These are phyloP conservation scores for Cebus imitator DNA, from an alignment of 2,113 vertebrate genomes.

Conservation along the genomic window DNA sequence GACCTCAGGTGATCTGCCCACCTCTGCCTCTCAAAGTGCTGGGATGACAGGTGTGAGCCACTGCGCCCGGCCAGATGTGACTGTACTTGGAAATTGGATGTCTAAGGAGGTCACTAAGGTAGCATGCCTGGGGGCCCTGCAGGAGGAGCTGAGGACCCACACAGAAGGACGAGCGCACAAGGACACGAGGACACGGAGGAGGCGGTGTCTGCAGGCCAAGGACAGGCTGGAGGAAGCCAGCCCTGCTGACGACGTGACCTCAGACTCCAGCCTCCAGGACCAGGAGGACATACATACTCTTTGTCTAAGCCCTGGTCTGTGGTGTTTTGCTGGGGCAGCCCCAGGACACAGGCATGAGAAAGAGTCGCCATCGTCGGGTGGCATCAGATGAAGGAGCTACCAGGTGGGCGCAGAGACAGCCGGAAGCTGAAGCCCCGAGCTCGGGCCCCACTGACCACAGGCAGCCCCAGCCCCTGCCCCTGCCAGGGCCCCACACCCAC, in stretches of 20 bases:
- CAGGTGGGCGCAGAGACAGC: background rate
- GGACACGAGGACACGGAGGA: background rate
- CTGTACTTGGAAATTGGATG: background rate
- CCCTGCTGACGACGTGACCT: background rate
- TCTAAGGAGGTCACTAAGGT: background rate
- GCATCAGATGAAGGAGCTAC: background rate
- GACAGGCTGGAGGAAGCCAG: background rate
- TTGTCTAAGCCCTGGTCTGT: background rate
- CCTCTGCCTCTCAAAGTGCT: too few species aligned
- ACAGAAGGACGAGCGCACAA: rapidly evolving
- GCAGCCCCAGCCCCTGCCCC: rapidly evolving
- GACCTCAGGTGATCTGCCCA: background rate
- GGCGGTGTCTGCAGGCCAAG: rapidly evolving
- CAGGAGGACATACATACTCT: background rate
- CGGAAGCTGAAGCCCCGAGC: background rate
- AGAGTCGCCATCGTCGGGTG: rapidly evolving
- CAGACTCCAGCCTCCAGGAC: background rate
- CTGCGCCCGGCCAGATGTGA: background rate
- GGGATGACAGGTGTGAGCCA: too few species aligned
- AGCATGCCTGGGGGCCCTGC: too few species aligned
- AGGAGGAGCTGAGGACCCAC: background rate
- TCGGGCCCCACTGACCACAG: background rate
- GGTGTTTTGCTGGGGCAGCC: background rate
- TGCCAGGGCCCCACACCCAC: constrained; percentile 69
- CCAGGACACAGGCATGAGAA: background rate